phyloP scores from a whole-genome alignment of 2,797 vertebrate species.

The Cynodonichthys magdalenae region DNA sequence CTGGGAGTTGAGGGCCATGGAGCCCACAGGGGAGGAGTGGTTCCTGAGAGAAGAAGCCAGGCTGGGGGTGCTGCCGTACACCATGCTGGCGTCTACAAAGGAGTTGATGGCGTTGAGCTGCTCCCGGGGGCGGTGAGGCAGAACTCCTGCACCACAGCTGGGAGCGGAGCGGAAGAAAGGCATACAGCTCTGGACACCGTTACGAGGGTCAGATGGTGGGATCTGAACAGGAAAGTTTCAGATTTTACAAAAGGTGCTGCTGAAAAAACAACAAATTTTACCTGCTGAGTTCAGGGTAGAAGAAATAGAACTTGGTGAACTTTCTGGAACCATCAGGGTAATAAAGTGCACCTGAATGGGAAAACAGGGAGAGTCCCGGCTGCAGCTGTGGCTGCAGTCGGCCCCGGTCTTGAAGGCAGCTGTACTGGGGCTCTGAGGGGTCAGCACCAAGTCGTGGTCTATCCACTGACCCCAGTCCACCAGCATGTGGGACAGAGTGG shows the following conservation, averaged over 20 bases:
- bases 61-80: constrained; percentile 79
- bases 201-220: constrained; percentile 81
- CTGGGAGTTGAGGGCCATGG: constrained; percentile 75
- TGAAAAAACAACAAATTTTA: background rate
- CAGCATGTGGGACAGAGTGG: constrained; percentile 80
- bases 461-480: constrained; percentile 89
- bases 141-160: constrained; percentile 64
- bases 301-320: too few relatives aligned
- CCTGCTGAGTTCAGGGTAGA: background rate
- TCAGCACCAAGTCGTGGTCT: constrained; percentile 84
- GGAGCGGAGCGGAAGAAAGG: constrained; percentile 89
- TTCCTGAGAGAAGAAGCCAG: constrained; percentile 76
- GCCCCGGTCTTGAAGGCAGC: constrained; percentile 75
- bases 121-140: constrained; percentile 69
- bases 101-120: constrained; percentile 86
- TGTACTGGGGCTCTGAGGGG: constrained; percentile 81
- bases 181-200: constrained; percentile 84
- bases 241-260: background rate
- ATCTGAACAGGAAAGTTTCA: constrained; percentile 62
- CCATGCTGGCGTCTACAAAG: constrained; percentile 84
- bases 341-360: constrained; percentile 77
- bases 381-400: constrained; percentile 81
- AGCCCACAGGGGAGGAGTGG: constrained; percentile 71
- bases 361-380: constrained; percentile 73
- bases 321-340: too few relatives aligned